These are phyloP conservation scores for Panthera tigris DNA, from an alignment of 2,113 vertebrate genomes.

Conservation along the genomic window DNA sequence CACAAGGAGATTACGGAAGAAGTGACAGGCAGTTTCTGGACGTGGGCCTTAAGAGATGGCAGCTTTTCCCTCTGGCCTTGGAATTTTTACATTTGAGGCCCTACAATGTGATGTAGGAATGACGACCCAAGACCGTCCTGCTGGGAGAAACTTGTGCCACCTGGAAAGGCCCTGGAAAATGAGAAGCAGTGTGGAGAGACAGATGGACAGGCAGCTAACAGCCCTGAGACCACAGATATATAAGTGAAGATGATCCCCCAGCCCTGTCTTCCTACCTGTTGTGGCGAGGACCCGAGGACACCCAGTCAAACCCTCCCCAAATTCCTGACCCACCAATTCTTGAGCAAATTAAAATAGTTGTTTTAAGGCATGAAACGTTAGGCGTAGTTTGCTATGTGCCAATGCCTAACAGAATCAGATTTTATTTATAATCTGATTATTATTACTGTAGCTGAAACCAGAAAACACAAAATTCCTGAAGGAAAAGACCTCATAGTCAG, in stretches of 20 bases:
- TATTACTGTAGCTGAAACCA: background rate
- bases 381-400: background rate
- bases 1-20: background rate
- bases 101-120: background rate
- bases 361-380: background rate
- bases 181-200: background rate
- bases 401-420: background rate
- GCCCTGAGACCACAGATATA: background rate
- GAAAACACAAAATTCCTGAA: background rate
- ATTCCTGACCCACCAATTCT: background rate
- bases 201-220: background rate
- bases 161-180: background rate
- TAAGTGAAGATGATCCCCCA: background rate
- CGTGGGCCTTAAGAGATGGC: accelerated
- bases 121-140: too few species aligned
- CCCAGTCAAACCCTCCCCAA: background rate
- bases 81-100: background rate
- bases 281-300: background rate
- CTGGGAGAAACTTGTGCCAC: background rate
- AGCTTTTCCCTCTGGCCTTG: background rate
- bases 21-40: background rate
- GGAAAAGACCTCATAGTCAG: background rate
- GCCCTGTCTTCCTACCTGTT: background rate
- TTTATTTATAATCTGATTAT: background rate
- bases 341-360: background rate